Base-by-base conservation (phyloP, 1,140 invertebrate species). In the Scaptomyza hsui region DNA sequence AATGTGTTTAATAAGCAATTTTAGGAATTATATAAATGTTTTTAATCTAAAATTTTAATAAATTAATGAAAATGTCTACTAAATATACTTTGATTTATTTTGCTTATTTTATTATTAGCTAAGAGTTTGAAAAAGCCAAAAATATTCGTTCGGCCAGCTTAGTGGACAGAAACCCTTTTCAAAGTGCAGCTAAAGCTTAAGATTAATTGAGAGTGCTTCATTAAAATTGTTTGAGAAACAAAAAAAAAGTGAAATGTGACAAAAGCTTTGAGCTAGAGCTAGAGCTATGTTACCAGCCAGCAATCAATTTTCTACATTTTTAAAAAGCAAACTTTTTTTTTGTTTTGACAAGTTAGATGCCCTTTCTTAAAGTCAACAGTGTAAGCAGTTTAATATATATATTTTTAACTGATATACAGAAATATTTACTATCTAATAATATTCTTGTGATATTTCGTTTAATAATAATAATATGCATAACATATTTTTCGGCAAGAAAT, bases 131-230 rank as follows among this genome's bases (percentile, higher is more conserved):
- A n/a, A 19, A n/a, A 19, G 16, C 16, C n/a, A 19, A 12, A 10
- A 51, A 15, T 32, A 35, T 35, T 12, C 10, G 26, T 5, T 49
- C 35, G 4, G 5, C 29, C 39, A 57, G 29, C 35, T 35, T 13
- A 61, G 61, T 49, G 21, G n/a, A 29, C 4, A 16, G 16, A 61
- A 68, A 24, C 16, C 24, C 45, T 51, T 68, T 44, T 32, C 13
- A 51, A 18, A 49, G 42, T 51, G 45, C 56, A 68, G 35, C 26
- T 32, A 18, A 37, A 62, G 15, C 47, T 69, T 45, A 45, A 53
- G 45, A 53, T 53, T 53, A 52, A 68, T 68, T 52, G 62, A 53
- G 24, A 45, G 48, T 42, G 39, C 24, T 21, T 67, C 44, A 67
- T 42, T 67, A 61, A 67, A 67, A 39, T 29, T 62, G 24, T 24